Base-by-base conservation (phyloP, 2,888 invertebrate species). In the Leptinotarsa tumamoca region DNA sequence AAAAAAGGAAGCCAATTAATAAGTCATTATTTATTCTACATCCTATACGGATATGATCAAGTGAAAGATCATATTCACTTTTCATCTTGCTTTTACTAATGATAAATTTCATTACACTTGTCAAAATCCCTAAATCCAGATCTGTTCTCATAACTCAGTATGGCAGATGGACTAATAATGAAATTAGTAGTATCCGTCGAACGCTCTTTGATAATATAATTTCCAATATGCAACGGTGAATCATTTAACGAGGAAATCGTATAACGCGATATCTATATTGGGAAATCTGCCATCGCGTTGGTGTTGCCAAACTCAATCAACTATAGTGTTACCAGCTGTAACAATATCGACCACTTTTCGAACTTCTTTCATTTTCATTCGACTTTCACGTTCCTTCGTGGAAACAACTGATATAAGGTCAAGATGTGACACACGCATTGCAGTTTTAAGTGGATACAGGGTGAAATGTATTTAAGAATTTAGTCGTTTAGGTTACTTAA, bases 231-330 rank as follows among this genome's bases (percentile, higher is more conserved):
- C 23, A 14, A 58, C 15, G 58, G 58, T 58, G 58, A 58, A 58
- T 58, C 58, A 58, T 58, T 54, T 58, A 13, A 58, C 21, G 58
- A 21, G 56, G 23, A 58, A 58, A 58, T 58, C 58, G 27, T 23
- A 23, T 23, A 13, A 23, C 58, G 58, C 15, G 3, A 58, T 58
- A 58, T 58, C 58, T 23, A 23, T 58, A 58, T 58, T 23, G 58
- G 23, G 58, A 58, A 58, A 58, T 58, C 58, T 58, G 23, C 58
- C 21, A 58, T 23, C 58, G 58, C 23, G 21, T 58, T 58, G 58
- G 21, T 58, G 58, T 21, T 58, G 23, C 58, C 58, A 58, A 58
- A 58, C 18, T 21, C 58, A 4, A 58, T 58, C 21, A 23, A 58
- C 23, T 58, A 27, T 58, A 21, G 4, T 15, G 58, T 23, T 58